A percentile compares a stretch with the other conserved stretches of the same genome.
Evolutionary conservation across 2,113 vertebrate species (phyloP).

Genomic region (Atrichornis clamosus): DNA sequence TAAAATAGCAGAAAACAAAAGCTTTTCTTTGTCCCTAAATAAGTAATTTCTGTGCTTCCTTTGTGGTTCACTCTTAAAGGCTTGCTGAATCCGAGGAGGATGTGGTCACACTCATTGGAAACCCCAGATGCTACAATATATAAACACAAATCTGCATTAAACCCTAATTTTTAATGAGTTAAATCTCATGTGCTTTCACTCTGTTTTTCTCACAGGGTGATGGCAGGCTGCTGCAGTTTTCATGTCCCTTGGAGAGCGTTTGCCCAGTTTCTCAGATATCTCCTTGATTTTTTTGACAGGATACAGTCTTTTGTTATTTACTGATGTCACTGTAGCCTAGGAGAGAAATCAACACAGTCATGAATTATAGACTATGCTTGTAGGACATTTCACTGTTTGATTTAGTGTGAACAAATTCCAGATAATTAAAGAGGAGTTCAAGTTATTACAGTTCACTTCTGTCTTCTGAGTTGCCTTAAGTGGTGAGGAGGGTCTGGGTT

Average conservation of each 20-base stretch:
- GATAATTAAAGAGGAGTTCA: slow-evolving; percentile 5
- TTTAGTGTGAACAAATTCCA: slow-evolving; percentile 22
- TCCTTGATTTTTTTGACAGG: slow-evolving; percentile 26
- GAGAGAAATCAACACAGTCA: slow-evolving; percentile 47
- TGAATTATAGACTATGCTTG: slow-evolving; percentile 25
- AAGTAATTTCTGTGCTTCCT: slow-evolving; percentile 18
- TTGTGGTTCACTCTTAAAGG: slow-evolving; percentile 27
- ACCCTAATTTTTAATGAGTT: slow-evolving; percentile 15
- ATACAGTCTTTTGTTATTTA: slow-evolving; percentile 43
- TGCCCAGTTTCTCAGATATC: neutral
- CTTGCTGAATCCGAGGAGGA: slow-evolving; percentile 22
- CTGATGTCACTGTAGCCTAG: slow-evolving; percentile 57
- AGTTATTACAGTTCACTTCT: neutral
- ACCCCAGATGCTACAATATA: slow-evolving; percentile 23
- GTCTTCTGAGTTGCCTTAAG: neutral
- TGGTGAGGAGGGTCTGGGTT: neutral
- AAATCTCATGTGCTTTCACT: slow-evolving; percentile 7
- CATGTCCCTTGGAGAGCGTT: neutral
- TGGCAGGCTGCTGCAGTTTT: neutral
- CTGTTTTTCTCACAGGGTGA: neutral
- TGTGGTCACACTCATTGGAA: slow-evolving; percentile 35
- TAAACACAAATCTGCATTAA: slow-evolving; percentile 16
- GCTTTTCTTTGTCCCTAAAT: slow-evolving; percentile 25
- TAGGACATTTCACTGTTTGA: neutral
- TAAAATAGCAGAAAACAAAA: slow-evolving; percentile 46